phyloP scores from a whole-genome alignment of 2,888 invertebrate species.

The Drosophila tripunctata region DNA sequence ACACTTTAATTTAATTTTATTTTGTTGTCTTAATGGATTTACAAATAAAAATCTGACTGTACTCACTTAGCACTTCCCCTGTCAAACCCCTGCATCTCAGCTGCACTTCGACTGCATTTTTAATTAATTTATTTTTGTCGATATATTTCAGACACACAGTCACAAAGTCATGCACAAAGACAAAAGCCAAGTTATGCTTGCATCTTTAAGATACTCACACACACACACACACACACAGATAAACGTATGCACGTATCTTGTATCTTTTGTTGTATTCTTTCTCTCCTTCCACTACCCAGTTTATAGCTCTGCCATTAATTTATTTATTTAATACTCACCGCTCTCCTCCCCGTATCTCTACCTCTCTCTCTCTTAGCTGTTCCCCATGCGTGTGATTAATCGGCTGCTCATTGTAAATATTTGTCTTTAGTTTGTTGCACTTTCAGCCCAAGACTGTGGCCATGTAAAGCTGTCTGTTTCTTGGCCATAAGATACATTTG shows the following conservation, averaged over 20 bases:
- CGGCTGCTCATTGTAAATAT: constrained; percentile 80
- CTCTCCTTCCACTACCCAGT: constrained; percentile 40
- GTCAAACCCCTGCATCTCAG: constrained; percentile 1
- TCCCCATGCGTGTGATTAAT: constrained; percentile 70
- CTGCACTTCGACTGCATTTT: constrained; percentile 70
- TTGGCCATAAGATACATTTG: constrained; percentile 9
- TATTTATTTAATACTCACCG: constrained; percentile 75
- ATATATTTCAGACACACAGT: constrained; percentile 60
- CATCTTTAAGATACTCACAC: constrained; percentile 68
- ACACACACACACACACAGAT: background rate
- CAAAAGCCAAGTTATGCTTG: constrained; percentile 77
- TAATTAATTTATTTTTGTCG: constrained; percentile 79
- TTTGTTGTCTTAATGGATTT: background rate
- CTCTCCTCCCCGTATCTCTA: background rate
- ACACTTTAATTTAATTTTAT: too few relatives aligned
- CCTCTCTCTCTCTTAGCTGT: background rate
- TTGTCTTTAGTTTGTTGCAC: constrained; percentile 80
- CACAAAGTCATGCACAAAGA: constrained; percentile 70
- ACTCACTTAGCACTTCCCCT: background rate
- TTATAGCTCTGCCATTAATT: constrained; percentile 68
- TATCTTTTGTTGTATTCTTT: constrained; percentile 39
- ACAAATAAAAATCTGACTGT: constrained; percentile 15
- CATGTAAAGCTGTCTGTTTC: constrained; percentile 18
- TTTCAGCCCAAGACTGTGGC: constrained; percentile 13
- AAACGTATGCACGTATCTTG: background rate